These are phyloP conservation scores for Aquatica leii DNA, from an alignment of 2,888 invertebrate species.

Conservation along the genomic window DNA sequence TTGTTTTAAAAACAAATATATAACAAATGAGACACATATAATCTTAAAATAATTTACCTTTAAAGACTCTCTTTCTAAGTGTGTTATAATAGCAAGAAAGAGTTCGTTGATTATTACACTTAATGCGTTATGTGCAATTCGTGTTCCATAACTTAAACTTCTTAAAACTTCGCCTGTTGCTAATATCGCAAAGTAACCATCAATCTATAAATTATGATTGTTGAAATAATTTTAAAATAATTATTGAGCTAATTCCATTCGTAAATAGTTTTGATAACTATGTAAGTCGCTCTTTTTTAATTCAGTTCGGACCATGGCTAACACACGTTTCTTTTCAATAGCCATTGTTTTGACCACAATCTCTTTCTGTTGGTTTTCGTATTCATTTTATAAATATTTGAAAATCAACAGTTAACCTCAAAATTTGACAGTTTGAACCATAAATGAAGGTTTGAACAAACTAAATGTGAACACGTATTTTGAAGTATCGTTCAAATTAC, in stretches of 20 bases:
- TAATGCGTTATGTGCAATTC: neutral
- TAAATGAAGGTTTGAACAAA: too few relatives aligned
- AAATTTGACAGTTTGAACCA: too few relatives aligned
- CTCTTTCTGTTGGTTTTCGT: too few relatives aligned
- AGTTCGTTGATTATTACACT: neutral
- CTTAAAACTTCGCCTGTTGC: conserved; percentile 2
- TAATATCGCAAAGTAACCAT: neutral
- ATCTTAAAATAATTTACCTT: too few relatives aligned
- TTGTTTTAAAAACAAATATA: too few relatives aligned
- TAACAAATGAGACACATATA: too few relatives aligned
- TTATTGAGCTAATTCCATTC: too few relatives aligned
- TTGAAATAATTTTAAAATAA: neutral
- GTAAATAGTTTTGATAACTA: neutral
- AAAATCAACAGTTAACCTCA: too few relatives aligned
- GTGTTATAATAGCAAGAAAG: neutral
- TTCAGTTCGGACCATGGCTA: neutral
- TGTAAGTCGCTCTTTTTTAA: neutral
- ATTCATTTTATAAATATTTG: too few relatives aligned
- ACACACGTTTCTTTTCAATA: neutral
- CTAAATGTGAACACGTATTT: too few relatives aligned
- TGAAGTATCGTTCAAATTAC: too few relatives aligned
- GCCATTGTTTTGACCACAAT: neutral
- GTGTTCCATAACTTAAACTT: neutral
- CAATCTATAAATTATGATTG: too few relatives aligned
- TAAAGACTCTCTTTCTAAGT: neutral